phyloP scores from a whole-genome alignment of 2,113 vertebrate species.

The Thermophis baileyi region DNA sequence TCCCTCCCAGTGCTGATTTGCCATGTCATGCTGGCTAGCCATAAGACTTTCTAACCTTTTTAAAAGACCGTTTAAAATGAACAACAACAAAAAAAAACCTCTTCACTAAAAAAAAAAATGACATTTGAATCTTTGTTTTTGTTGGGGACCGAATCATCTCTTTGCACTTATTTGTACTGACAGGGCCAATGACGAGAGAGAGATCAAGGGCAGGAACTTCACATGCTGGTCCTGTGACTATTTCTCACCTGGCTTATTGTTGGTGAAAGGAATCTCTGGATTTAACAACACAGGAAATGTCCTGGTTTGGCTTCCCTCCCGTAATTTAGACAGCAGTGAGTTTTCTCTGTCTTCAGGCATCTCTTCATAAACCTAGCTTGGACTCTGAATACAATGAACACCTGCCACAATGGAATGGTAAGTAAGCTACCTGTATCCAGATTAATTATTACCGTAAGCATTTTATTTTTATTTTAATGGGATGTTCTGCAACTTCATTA shows the following conservation, averaged over 20 bases:
- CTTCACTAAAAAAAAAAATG: not conserved
- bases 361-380: not conserved
- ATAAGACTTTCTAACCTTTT: not conserved
- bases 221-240: not conserved
- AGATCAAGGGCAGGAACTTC: not conserved
- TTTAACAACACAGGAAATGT: not conserved
- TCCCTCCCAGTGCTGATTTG: not conserved
- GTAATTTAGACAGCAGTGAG: not conserved
- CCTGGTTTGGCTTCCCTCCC: not conserved
- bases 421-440: not conserved
- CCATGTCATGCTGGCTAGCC: not conserved
- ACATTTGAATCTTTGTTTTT: not conserved
- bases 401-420: not conserved
- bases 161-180: not conserved
- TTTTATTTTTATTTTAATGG: not conserved
- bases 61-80: not conserved
- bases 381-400: not conserved
- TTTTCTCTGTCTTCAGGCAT: not conserved
- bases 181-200: not conserved
- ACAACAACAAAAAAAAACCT: too few relatives aligned
- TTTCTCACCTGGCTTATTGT: not conserved
- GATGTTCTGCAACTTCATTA: not conserved
- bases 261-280: not conserved
- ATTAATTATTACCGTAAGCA: not conserved
- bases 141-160: not conserved